Base-by-base conservation (phyloP, 2,113 vertebrate species). In the Triplophysa siluroides region DNA sequence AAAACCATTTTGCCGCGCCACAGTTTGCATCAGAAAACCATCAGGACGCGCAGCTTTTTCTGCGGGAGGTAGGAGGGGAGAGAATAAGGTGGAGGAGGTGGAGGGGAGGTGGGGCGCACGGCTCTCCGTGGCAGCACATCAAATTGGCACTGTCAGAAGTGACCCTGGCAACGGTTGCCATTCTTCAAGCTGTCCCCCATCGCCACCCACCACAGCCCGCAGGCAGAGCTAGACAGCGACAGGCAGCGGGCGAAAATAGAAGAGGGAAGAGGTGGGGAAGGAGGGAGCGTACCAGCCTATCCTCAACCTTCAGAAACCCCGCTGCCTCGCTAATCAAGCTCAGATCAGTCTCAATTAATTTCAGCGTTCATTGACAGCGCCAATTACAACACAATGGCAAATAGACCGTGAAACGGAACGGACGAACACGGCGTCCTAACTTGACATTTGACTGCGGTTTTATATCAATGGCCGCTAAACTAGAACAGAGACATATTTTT, bases 1-100 rank as follows among this genome's bases (percentile, higher is more conserved):
- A 94, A 94, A 93, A 95, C 90, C 95, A 95, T 97, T 99, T 97
- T 96, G 95, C 93, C 88, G 92, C 93, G 94, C 92, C 95, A 96
- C 95, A 96, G 93, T 95, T 97, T 95, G 93, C 96, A 97, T 97
- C 96, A 95, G 94, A 94, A 96, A 97, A 95, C 94, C 96, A 96
- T 97, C 95, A 96, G 96, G 96, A 95, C 92, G 89, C 89, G 89
- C 91, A 88, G 95, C 94, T 95, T 94, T 95, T 93, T 93, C 85
- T 83, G 76, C 41, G 56, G 68, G 52, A 45, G 78, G 60, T 24
- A 10, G 63, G 52, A 75, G 45, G 67, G 45, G 58, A 86, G 81
- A 84, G 87, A 82, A 84, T 78, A 86, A 81, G 84, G n/a, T n/a
- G n/a, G n/a, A n/a, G 70, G 60, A 56, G 82, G 23, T 21, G 12